Percentiles rank a stretch among this genome's conserved stretches.
phyloP scores from a whole-genome alignment of 2,888 invertebrate species.

The Coecobrya sp. region DNA sequence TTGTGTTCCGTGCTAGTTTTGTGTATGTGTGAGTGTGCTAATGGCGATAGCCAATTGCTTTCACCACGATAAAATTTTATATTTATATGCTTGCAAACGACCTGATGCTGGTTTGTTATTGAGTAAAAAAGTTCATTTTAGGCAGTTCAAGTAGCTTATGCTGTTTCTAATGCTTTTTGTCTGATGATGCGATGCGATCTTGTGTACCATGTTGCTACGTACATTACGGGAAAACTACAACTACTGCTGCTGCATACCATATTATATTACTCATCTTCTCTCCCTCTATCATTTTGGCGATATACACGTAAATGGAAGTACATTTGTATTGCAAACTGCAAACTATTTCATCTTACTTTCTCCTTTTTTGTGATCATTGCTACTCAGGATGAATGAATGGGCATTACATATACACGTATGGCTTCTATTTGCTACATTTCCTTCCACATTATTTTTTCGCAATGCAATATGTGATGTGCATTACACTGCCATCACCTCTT shows the following conservation, averaged over 20 bases:
- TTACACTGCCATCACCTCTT: not conserved
- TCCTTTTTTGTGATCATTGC: not conserved
- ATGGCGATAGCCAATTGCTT: conserved; percentile 82
- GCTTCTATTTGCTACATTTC: not conserved
- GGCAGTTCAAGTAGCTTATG: conserved; percentile 5
- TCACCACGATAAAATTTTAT: conserved; percentile 83
- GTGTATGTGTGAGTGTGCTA: conserved; percentile 69
- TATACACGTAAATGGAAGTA: not conserved
- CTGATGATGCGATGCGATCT: conserved; percentile 10
- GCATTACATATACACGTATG: not conserved
- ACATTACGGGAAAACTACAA: not conserved
- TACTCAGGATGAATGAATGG: not conserved
- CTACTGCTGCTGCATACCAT: not conserved
- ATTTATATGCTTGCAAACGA: conserved; percentile 77
- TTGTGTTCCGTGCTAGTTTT: not conserved
- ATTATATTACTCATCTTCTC: not conserved
- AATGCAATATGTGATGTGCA: not conserved
- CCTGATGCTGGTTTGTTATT: conserved; percentile 71
- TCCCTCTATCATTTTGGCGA: not conserved
- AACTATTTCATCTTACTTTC: not conserved
- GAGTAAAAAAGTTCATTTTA: conserved; percentile 74
- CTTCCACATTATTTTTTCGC: not conserved
- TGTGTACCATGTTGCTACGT: not conserved
- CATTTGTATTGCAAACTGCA: not conserved
- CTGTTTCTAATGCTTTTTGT: conserved; percentile 13